Conservation (phyloP, 2,113 vertebrate species). For the Vidua macroura region DNA sequence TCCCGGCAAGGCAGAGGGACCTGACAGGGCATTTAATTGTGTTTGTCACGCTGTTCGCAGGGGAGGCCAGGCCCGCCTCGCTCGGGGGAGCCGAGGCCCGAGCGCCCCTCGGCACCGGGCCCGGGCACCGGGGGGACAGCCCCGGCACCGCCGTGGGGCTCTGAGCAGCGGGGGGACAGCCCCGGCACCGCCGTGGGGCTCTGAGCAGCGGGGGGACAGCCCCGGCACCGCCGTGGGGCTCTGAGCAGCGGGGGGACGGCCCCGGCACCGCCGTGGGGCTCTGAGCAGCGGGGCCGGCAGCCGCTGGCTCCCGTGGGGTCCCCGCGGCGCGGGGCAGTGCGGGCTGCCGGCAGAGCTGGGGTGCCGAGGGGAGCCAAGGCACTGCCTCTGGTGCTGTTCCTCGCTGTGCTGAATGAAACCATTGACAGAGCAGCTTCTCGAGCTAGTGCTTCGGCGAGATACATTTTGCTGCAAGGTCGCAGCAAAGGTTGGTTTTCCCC, state of each 20-base stretch:
- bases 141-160: accelerated
- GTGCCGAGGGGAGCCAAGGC: neutral
- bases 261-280: too few relatives aligned
- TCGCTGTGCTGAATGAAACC: neutral
- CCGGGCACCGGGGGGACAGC: neutral
- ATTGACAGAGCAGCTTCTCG: neutral
- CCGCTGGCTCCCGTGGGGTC: too few relatives aligned
- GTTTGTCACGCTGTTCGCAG: constrained; percentile 19
- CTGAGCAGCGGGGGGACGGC: too few relatives aligned
- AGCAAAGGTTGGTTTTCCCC: neutral
- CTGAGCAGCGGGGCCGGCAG: too few relatives aligned
- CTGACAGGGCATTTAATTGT: constrained; percentile 71
- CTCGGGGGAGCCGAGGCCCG: neutral
- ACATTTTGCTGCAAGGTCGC: neutral
- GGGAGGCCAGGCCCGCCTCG: neutral
- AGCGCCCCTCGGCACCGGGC: neutral
- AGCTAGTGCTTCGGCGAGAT: neutral
- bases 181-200: accelerated
- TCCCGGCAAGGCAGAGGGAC: constrained; percentile 51
- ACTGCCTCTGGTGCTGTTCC: neutral
- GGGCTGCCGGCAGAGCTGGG: neutral
- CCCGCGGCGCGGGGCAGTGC: accelerated
- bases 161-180: accelerated
- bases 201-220: too few relatives aligned
- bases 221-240: too few relatives aligned